phyloP scores from a whole-genome alignment of 2,888 invertebrate species.

The Iphiclides podalirius region DNA sequence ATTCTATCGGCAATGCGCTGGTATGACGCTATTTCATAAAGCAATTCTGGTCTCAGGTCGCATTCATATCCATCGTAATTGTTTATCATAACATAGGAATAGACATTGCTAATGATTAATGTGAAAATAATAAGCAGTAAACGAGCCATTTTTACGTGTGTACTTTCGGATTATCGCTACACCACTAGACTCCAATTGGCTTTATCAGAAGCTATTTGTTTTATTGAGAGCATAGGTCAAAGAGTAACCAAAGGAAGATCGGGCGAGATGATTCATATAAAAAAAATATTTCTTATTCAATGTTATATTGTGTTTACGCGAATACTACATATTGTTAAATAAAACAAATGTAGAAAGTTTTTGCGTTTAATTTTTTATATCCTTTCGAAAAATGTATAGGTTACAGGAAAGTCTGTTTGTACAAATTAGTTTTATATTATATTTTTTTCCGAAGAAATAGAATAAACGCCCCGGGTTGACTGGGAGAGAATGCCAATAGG shows the following conservation, averaged over 20 bases:
- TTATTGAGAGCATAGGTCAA: slow-evolving; percentile 14
- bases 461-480: too few species aligned
- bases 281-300: too few species aligned
- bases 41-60: slow-evolving; percentile 11
- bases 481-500: too few species aligned
- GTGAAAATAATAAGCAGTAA: slow-evolving; percentile 2
- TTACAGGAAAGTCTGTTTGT: too few species aligned
- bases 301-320: too few species aligned
- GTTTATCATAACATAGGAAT: slow-evolving; percentile 9
- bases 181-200: slow-evolving; percentile 6
- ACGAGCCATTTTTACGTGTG: slow-evolving; percentile 10
- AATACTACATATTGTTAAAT: too few species aligned
- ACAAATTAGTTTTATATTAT: too few species aligned
- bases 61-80: slow-evolving; percentile 21
- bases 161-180: slow-evolving; percentile 8
- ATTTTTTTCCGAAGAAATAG: too few species aligned
- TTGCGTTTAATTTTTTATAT: too few species aligned
- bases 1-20: slow-evolving; percentile 22
- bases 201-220: slow-evolving; percentile 9
- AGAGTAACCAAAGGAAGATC: slow-evolving; percentile 1
- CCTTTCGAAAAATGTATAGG: too few species aligned
- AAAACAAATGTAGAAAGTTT: too few species aligned
- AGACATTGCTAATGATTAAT: not conserved
- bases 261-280: too few species aligned
- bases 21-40: slow-evolving; percentile 26